Evolutionary conservation across 2,113 vertebrate genomes (phyloP), one percentile per base, ranked within the genome.

Genomic region (Chitala chitala): DNA sequence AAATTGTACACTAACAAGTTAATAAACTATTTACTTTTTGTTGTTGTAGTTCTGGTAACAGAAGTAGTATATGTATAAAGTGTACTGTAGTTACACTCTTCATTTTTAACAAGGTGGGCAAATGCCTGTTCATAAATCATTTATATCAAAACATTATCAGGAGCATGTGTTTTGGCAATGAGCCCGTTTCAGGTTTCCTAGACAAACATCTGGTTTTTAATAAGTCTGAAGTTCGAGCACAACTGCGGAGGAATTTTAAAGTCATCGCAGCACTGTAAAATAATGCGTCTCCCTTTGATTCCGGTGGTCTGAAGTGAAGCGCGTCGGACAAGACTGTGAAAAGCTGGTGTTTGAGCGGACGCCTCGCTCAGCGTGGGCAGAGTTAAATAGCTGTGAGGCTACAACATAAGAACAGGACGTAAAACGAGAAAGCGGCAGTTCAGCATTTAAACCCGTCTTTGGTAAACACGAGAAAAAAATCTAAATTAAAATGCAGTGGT

Each of bases 91-190:
- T 66, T 66, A 66, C n/a, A 24, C 20, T 48, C n/a, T 53, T 51
- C 26, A 13, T 69, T 29, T 33, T 69, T 69, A 69, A 69, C 48
- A 69, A 69, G 68, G 68, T 51, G 68, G 48, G 26, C 33, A 42
- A 69, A 59, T 59, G 55, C 71, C 61, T 24, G 17, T 72, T 61
- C 53, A 58, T 59, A 59, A 72, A 72, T 72, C 71, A 58, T n/a
- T 15, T 72, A 44, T 29, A 72, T 26, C 51, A 59, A 61, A 72
- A 72, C 55, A 59, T 72, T 72, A 72, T 72, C 61, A 59, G 55
- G 71, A 72, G 53, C 71, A 72, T 59, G 54, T 72, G 71, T 22
- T 59, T 59, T 72, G 71, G 71, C 71, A 72, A 44, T 44, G 13
- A 20, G 55, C 24, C 71, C 22, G 53, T 36, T 46, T 33, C 71